Conservation (phyloP, 2,888 invertebrate genomes). For the Andrena hattorfiana region DNA sequence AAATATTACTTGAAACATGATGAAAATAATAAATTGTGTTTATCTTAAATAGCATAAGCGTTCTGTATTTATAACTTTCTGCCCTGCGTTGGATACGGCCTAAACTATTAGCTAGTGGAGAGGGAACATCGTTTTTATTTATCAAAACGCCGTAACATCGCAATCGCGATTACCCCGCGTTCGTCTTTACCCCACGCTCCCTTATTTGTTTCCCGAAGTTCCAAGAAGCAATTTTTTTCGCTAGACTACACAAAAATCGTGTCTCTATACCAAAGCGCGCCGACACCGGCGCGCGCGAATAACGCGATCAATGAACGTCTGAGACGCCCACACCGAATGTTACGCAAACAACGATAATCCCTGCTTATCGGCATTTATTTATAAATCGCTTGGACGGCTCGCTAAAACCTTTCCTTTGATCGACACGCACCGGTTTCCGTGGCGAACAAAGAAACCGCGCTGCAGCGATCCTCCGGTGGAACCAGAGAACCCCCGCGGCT, state of each 20-base stretch:
- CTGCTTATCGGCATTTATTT: conserved; percentile 71
- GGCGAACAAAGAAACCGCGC: conserved; percentile 20
- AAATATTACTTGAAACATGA: too few relatives aligned
- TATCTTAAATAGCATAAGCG: too few relatives aligned
- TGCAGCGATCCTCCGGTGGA: background rate
- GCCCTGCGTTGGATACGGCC: too few relatives aligned
- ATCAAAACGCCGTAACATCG: too few relatives aligned
- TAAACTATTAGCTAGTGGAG: too few relatives aligned
- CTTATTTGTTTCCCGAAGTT: too few relatives aligned
- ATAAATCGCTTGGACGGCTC: conserved; percentile 54
- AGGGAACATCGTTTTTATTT: too few relatives aligned
- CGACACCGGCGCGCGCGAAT: conserved; percentile 45
- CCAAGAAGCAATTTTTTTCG: background rate
- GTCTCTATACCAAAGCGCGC: conserved; percentile 25
- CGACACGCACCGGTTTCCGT: conserved; percentile 39
- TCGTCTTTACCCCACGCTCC: too few relatives aligned
- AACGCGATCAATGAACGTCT: conserved; percentile 68
- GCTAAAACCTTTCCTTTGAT: conserved; percentile 36
- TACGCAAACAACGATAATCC: conserved; percentile 77
- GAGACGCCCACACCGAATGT: conserved; percentile 74
- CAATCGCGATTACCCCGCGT: too few relatives aligned
- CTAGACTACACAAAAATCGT: conserved; percentile 23
- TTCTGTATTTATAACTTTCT: too few relatives aligned
- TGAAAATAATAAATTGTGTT: too few relatives aligned
- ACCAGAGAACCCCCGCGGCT: background rate